Base-by-base conservation (phyloP, 2,888 invertebrate species). In the Byasa hedistus region DNA sequence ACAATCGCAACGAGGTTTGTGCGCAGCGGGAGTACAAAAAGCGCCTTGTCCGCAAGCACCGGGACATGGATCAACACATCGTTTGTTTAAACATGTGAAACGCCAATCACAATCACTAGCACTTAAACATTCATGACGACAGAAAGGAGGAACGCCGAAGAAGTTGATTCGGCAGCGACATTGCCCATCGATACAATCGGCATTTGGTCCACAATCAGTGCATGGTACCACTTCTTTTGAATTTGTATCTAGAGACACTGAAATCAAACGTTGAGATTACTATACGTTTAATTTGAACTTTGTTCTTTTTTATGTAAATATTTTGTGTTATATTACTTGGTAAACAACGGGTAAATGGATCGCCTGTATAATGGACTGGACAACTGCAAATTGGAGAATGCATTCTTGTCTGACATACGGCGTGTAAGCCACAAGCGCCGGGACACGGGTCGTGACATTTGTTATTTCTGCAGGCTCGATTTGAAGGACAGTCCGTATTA, bases 381-480 rank as follows among this genome's bases (percentile, higher is more conserved):
- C 96, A 96, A 32, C 93, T 93, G 82, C 97, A 97, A 71, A 94
- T 94, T n/a, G 97, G 96, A 57, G 94, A 92, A 77, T 96, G 96
- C 71, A 94, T 93, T 27, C 94, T 93, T 19, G 95, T 95, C 75
- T 94, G 93, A 76, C 97, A 97, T 70, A 93, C 84, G 1, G 96
- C 95, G 79, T 94, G 94, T 59, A 93, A 90, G 22, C 96, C 97
- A 77, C 97, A 97, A 60, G 95, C 93, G 60, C 96, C 96, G 19
- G 94, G 94, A 75, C 96, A 96, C 44, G 95, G 95, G 78, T 96
- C 94, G 68, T 91, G 91, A 76, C 95, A 96, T 74, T 94, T 94
- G 69, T 93, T 93, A 72, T 92, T 92, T 23, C 94, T 92, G 78
- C 96, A 96, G 19, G 95, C 94, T 66, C 92, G 92, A 64, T 94